phyloP scores from a whole-genome alignment of 2,888 invertebrate genomes.

The Brachypterus glaber region DNA sequence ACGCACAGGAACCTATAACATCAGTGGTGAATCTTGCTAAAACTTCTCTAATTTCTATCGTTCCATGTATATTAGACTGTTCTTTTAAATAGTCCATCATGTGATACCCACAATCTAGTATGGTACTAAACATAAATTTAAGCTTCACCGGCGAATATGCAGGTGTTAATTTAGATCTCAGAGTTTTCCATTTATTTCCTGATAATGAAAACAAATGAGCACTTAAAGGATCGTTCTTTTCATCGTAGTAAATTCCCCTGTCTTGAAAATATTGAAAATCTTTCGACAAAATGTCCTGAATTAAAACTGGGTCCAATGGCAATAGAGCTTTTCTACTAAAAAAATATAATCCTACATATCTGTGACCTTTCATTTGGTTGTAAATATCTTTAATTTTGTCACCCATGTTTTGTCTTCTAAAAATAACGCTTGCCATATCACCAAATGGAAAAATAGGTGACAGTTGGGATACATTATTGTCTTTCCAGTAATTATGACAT shows the following conservation, averaged over 20 bases:
- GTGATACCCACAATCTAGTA: slow-evolving; percentile 48
- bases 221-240: slow-evolving; percentile 50
- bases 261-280: slow-evolving; percentile 58
- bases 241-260: slow-evolving; percentile 53
- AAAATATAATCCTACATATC: slow-evolving; percentile 52
- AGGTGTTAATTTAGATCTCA: slow-evolving; percentile 54
- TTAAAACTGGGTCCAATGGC: slow-evolving; percentile 52
- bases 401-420: slow-evolving; percentile 49
- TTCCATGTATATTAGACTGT: slow-evolving; percentile 25
- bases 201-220: slow-evolving; percentile 50
- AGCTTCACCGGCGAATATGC: slow-evolving; percentile 59
- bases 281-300: slow-evolving; percentile 45
- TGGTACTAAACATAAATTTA: slow-evolving; percentile 53
- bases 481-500: slow-evolving; percentile 51
- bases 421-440: slow-evolving; percentile 47
- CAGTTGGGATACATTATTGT: slow-evolving; percentile 47
- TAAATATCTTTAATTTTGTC: slow-evolving; percentile 53
- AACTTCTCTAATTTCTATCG: slow-evolving; percentile 42
- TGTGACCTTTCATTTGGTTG: slow-evolving; percentile 37
- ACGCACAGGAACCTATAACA: slow-evolving; percentile 52
- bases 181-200: slow-evolving; percentile 52
- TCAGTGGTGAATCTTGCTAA: slow-evolving; percentile 53
- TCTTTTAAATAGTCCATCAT: slow-evolving; percentile 41
- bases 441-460: slow-evolving; percentile 56
- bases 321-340: slow-evolving; percentile 52